These are phyloP conservation scores for Magallana ariakensis DNA, from an alignment of 1,140 invertebrate genomes.

Conservation along the genomic window DNA sequence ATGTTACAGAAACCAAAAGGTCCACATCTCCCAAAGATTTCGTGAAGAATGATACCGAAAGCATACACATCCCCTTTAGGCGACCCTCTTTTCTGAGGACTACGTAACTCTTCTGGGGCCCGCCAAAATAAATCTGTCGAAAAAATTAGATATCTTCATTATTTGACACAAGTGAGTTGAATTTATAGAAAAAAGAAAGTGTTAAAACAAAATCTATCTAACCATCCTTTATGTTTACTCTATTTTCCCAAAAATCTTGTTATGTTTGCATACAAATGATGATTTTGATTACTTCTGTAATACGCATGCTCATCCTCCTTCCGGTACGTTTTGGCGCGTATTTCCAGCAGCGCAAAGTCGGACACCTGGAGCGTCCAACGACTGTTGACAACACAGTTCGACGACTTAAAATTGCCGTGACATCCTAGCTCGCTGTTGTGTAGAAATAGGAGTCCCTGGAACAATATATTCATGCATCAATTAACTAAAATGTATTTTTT, in stretches of 20 bases:
- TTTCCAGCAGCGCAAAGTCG: slow-evolving; percentile 95
- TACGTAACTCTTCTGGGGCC: slow-evolving; percentile 92
- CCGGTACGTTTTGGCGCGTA: slow-evolving; percentile 85
- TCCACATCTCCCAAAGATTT: slow-evolving; percentile 73
- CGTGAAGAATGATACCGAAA: slow-evolving; percentile 93
- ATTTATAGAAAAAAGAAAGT: no score
- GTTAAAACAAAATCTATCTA: no score
- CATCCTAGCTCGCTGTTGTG: slow-evolving; percentile 91
- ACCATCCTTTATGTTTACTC: no score
- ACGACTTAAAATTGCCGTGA: slow-evolving; percentile 98
- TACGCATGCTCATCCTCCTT: slow-evolving; percentile 75
- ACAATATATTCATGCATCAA: background rate
- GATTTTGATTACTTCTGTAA: slow-evolving; percentile 71
- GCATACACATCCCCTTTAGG: slow-evolving; percentile 96
- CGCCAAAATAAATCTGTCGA: slow-evolving; percentile 88
- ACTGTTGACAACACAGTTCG: slow-evolving; percentile 94
- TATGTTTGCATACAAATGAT: no score
- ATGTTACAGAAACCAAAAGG: slow-evolving; percentile 74
- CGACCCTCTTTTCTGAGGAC: slow-evolving; percentile 83
- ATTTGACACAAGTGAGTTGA: no score
- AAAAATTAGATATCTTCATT: no score
- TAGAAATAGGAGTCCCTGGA: slow-evolving; percentile 95
- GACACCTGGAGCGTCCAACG: slow-evolving; percentile 96
- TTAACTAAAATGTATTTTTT: no score
- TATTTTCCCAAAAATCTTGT: no score